These are phyloP conservation scores for Branchinecta lynchi DNA, from an alignment of 1,140 invertebrate genomes.

Conservation along the genomic window DNA sequence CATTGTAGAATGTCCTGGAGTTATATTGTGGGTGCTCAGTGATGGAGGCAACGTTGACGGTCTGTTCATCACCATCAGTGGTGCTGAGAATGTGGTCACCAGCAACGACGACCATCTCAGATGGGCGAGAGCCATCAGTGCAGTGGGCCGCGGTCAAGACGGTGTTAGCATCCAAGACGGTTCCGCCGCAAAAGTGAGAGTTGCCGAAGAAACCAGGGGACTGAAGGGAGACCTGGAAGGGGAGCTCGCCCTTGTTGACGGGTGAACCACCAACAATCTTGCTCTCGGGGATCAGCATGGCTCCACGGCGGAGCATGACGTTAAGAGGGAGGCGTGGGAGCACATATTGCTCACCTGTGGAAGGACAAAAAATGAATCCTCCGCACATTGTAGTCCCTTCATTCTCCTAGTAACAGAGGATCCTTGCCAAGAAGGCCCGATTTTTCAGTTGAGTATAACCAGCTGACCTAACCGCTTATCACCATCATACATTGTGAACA, in stretches of 20 bases:
- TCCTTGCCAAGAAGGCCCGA: too few species aligned
- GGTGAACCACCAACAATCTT: constrained; percentile 18
- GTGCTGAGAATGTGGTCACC: constrained; percentile 27
- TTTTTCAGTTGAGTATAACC: too few species aligned
- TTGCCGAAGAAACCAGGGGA: constrained; percentile 11
- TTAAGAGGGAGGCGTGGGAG: constrained; percentile 18
- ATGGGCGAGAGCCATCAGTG: constrained; percentile 31
- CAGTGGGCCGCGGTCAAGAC: constrained; percentile 50
- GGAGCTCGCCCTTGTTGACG: constrained; percentile 15
- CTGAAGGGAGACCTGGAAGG: constrained; percentile 17
- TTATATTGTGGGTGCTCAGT: constrained; percentile 26
- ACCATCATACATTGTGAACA: too few species aligned
- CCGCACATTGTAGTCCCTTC: too few species aligned
- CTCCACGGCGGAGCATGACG: constrained; percentile 16
- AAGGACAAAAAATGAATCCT: too few species aligned
- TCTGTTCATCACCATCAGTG: constrained; percentile 24
- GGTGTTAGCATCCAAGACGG: constrained; percentile 39
- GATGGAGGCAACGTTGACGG: constrained; percentile 26
- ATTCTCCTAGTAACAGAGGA: too few species aligned
- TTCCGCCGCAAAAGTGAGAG: constrained; percentile 43
- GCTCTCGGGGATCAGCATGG: constrained; percentile 13
- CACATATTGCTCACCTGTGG: neutral
- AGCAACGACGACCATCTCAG: constrained; percentile 25
- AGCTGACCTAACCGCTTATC: too few species aligned
- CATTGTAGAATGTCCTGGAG: constrained; percentile 25